A percentile compares a stretch with the other conserved stretches of the same genome.
phyloP scores from a whole-genome alignment of 2,888 invertebrate genomes.

The Mesorhabditis belari region DNA sequence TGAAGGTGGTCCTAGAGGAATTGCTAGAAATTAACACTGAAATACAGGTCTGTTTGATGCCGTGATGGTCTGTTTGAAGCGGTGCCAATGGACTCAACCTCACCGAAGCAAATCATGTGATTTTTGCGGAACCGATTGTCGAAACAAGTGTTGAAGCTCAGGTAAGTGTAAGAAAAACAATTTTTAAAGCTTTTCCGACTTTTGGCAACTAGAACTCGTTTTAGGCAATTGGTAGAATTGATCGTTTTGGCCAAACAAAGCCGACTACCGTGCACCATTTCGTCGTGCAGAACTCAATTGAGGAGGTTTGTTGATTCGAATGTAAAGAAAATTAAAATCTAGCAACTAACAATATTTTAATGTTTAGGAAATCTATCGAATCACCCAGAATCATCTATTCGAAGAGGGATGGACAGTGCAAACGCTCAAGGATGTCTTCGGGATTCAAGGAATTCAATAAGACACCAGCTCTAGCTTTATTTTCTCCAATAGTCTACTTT shows the following conservation, averaged over 20 bases:
- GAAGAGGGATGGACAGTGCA: too few relatives aligned
- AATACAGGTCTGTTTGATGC: conserved; percentile 62
- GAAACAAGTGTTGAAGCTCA: conserved; percentile 67
- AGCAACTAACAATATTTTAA: too few relatives aligned
- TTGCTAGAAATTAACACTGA: not conserved
- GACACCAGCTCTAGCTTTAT: too few relatives aligned
- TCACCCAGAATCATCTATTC: too few relatives aligned
- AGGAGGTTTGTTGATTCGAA: too few relatives aligned
- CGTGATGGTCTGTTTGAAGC: conserved; percentile 62
- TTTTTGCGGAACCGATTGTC: conserved; percentile 70
- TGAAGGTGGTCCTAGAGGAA: too few relatives aligned
- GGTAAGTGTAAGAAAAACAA: conserved; percentile 3
- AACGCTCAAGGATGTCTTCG: too few relatives aligned
- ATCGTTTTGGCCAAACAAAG: conserved; percentile 72
- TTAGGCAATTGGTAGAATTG: conserved; percentile 72
- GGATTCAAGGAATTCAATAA: too few relatives aligned
- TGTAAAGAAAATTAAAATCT: too few relatives aligned
- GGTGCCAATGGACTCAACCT: conserved; percentile 75
- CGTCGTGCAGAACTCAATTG: conserved; percentile 66
- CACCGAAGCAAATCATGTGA: conserved; percentile 71
- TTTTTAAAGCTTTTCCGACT: not conserved
- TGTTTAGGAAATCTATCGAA: too few relatives aligned
- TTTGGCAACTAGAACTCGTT: not conserved
- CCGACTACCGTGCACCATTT: conserved; percentile 69
- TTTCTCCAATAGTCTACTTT: too few relatives aligned